phyloP scores from a whole-genome alignment of 2,888 invertebrate genomes.

The Meandrusa payeni region DNA sequence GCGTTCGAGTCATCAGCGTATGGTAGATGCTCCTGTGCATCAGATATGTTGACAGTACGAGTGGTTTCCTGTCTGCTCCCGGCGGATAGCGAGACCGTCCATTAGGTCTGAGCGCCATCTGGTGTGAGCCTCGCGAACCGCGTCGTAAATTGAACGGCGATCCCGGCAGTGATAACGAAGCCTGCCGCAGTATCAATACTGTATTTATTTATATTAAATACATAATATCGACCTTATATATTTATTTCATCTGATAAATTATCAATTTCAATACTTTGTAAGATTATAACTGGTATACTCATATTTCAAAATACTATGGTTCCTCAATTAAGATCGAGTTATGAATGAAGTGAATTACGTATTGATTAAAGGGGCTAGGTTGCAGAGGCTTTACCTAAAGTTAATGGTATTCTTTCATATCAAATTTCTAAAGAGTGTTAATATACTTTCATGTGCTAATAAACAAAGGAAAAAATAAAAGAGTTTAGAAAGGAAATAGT shows the following conservation, averaged over 20 bases:
- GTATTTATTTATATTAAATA: constrained; percentile 30
- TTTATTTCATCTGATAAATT: constrained; percentile 1
- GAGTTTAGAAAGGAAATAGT: constrained; percentile 41
- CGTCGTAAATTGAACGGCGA: constrained; percentile 97
- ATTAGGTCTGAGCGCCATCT: constrained; percentile 91
- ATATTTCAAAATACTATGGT: constrained; percentile 35
- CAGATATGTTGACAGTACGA: constrained; percentile 96
- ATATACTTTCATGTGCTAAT: constrained; percentile 78
- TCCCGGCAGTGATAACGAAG: constrained; percentile 97
- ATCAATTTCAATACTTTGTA: not conserved
- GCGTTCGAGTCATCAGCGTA: constrained; percentile 99
- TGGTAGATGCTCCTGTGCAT: constrained; percentile 96
- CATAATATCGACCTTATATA: constrained; percentile 2
- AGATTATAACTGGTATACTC: constrained; percentile 10
- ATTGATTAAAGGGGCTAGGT: constrained; percentile 41
- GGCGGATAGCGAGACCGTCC: constrained; percentile 90
- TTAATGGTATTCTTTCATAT: constrained; percentile 40
- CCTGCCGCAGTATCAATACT: constrained; percentile 80
- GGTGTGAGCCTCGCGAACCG: constrained; percentile 94
- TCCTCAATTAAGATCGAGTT: constrained; percentile 75
- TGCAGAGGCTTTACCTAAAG: constrained; percentile 68
- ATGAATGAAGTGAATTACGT: constrained; percentile 36
- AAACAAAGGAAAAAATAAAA: constrained; percentile 64
- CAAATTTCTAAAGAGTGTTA: constrained; percentile 37
- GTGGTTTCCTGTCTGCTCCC: constrained; percentile 94